These are phyloP conservation scores for Gymnoscelis rufifasciata DNA, from an alignment of 2,888 invertebrate species.

Conservation along the genomic window DNA sequence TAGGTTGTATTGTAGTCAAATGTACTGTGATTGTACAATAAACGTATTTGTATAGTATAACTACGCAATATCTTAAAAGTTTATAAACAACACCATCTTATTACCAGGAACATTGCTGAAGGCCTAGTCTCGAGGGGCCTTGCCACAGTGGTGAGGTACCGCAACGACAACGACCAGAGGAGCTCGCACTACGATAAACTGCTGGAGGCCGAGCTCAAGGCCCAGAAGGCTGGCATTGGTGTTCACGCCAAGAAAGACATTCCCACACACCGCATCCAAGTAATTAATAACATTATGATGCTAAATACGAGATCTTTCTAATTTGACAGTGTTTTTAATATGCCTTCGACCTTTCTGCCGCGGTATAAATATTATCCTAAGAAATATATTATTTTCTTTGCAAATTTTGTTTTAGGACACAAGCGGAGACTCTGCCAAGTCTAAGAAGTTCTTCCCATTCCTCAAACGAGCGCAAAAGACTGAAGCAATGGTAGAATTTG, in stretches of 20 bases:
- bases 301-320: no score
- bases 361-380: no score
- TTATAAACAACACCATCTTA: conserved; percentile 12
- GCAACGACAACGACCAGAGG: conserved; percentile 97
- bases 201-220: conserved; percentile 94
- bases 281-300: no score
- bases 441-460: conserved; percentile 95
- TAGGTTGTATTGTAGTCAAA: no score
- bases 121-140: conserved; percentile 94
- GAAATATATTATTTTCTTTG: no score
- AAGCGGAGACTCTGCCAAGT: conserved; percentile 87
- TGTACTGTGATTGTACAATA: no score
- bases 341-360: no score
- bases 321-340: no score
- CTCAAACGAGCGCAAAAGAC: conserved; percentile 93
- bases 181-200: conserved; percentile 96
- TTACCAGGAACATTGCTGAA: conserved; percentile 92
- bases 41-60: no score
- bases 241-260: conserved; percentile 93
- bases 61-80: no score
- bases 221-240: conserved; percentile 88
- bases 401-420: conserved; percentile 78
- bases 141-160: conserved; percentile 94
- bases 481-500: conserved; percentile 97
- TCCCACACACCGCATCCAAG: conserved; percentile 87